These are phyloP conservation scores for Otus sunia DNA, from an alignment of 2,113 vertebrate species.

Conservation along the genomic window DNA sequence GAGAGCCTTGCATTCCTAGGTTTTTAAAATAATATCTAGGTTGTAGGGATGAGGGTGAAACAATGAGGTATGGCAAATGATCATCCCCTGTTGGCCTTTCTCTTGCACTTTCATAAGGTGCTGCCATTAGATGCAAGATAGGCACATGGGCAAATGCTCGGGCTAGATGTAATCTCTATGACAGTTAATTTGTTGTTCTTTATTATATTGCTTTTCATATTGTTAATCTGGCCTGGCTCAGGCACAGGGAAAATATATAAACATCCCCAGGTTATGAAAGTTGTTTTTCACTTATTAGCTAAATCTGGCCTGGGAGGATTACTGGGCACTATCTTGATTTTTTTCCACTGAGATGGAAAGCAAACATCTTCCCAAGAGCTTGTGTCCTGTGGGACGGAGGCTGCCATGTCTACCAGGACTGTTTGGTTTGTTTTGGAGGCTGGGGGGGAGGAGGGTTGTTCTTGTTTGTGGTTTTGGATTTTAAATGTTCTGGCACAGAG, in stretches of 20 bases:
- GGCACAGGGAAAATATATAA: not conserved
- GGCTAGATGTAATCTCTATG: not conserved
- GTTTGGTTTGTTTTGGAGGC: not conserved
- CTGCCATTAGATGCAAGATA: not conserved
- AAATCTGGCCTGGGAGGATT: not conserved
- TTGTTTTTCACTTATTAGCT: not conserved
- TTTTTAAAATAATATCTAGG: not conserved
- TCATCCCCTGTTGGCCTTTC: not conserved
- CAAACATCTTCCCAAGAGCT: not conserved
- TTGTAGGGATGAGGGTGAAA: not conserved
- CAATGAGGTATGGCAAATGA: not conserved
- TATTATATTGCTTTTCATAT: not conserved
- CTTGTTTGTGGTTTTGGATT: not conserved
- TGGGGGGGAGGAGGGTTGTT: fast-evolving
- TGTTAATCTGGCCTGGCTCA: not conserved
- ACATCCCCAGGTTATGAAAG: not conserved
- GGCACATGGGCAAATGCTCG: not conserved
- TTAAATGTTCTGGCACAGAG: not conserved
- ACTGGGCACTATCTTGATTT: not conserved
- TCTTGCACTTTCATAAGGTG: not conserved
- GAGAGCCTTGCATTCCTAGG: not conserved
- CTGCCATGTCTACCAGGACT: not conserved
- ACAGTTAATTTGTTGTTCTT: not conserved
- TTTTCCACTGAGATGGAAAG: not conserved
- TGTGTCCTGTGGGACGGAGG: not conserved